Conservation (phyloP, 2,113 vertebrate species). For the Misgurnus mizolepis region DNA sequence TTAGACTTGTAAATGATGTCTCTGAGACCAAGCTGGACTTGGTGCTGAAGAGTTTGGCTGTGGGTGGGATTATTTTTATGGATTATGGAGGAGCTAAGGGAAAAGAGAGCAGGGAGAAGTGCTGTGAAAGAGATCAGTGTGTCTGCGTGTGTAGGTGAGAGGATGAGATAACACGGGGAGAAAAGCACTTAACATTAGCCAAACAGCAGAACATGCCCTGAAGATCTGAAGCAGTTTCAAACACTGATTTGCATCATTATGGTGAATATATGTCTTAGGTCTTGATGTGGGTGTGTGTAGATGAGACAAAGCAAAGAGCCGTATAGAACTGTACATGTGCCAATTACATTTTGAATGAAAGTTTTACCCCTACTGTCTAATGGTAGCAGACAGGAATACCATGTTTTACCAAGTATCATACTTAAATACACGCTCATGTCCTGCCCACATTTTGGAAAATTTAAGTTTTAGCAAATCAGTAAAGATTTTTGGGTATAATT, state of each 20-base stretch:
- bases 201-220: slow-evolving; percentile 30
- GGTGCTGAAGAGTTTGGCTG: slow-evolving; percentile 21
- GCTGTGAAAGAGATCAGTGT: not conserved
- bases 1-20: slow-evolving; percentile 41
- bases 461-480: too few species aligned
- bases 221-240: not conserved
- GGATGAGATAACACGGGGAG: slow-evolving; percentile 22
- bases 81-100: slow-evolving; percentile 19
- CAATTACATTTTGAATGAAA: not conserved
- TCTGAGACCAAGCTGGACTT: slow-evolving; percentile 23
- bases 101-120: slow-evolving; percentile 3
- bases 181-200: slow-evolving; percentile 24
- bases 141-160: slow-evolving; percentile 22
- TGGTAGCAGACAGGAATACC: not conserved
- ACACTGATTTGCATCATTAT: slow-evolving; percentile 20
- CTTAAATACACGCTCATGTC: not conserved
- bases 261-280: not conserved
- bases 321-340: not conserved
- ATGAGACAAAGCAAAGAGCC: not conserved
- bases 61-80: slow-evolving; percentile 38
- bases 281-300: not conserved
- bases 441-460: too few species aligned
- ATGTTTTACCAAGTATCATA: not conserved
- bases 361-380: not conserved
- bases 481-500: too few species aligned